Base-by-base conservation (phyloP, 2,797 vertebrate species). In the Trematomus bernacchii region DNA sequence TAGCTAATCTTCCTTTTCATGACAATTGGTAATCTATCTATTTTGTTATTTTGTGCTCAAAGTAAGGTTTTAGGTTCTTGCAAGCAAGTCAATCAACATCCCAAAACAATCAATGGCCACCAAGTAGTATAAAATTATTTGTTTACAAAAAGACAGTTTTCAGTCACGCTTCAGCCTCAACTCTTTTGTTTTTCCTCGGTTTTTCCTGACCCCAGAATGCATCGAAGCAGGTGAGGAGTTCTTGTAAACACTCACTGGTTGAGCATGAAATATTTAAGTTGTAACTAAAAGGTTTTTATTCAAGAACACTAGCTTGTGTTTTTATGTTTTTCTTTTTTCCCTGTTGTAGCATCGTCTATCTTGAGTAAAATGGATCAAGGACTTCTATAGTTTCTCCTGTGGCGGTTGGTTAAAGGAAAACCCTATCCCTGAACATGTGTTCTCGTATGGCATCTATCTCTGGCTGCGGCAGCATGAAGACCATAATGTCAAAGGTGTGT, bases 401-500 rank as follows among this genome's bases (percentile, higher is more conserved):
- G 98, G 98, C 62, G 96, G 97, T 10, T 99, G 98, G 98, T 91
- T 98, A 71, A 92, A 93, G 83, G 95, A 95, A 14, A 97, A 99
- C 76, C 96, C 97, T 4, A 99, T 99, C 92, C 98, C 98, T 3
- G 98, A 99, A 87, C 98, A 99, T 68, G 96, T 95, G 73, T 96
- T 97, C 73, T 98, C 96, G 54, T 96, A 96, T 3, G 98, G 98
- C 58, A 96, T 98, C 93, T 99, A 99, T 90, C 96, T 97, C 58
- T 98, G 97, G 98, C 94, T 99, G 53, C 89, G 97, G 77, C 97
- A 97, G 85, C 96, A 96, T 0, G 98, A 99, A 16, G 97, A 99
- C 87, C 87, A 98, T 77, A 96, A 94, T 73, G 92, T 99, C 59
- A 98, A 98, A 96, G 97, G 98, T 93, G n/a, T 12, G 53, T 40